Conservation (phyloP, 2,888 invertebrate species). For the Paralinhomoeus sp. region DNA sequence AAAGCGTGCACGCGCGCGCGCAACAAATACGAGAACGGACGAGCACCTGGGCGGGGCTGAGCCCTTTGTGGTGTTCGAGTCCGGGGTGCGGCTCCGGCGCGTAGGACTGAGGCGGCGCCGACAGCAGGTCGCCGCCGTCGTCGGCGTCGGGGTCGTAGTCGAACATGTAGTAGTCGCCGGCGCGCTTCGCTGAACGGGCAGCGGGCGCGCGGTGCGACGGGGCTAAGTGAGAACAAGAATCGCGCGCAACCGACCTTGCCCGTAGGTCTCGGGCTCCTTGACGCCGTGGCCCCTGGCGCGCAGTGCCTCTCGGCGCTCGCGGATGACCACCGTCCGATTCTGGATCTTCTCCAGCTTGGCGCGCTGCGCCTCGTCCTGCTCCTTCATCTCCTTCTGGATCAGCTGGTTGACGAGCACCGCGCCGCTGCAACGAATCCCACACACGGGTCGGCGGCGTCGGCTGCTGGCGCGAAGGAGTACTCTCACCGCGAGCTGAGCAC, state of each 20-base stretch:
- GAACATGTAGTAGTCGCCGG: constrained; percentile 98
- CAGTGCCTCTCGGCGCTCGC: constrained; percentile 10
- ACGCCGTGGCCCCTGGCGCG: constrained; percentile 1
- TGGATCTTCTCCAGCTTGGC: constrained; percentile 72
- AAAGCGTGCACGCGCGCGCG: not conserved
- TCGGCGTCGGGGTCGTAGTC: constrained; percentile 47
- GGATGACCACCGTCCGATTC: constrained; percentile 76
- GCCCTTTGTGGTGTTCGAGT: constrained; percentile 14
- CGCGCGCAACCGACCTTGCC: constrained; percentile 9
- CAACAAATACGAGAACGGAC: no score
- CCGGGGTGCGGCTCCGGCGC: constrained; percentile 8
- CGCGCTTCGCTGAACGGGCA: constrained; percentile 55
- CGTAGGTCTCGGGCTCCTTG: constrained; percentile 16
- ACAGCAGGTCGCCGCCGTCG: constrained; percentile 10
- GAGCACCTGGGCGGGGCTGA: constrained; percentile 19
- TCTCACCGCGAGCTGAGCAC: constrained; percentile 52
- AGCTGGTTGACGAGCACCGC: constrained; percentile 82
- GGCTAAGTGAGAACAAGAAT: not conserved
- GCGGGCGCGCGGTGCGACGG: not conserved
- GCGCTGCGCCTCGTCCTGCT: constrained; percentile 63
- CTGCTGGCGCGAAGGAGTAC: no score
- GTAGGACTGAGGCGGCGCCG: no score
- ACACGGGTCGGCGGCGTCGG: no score
- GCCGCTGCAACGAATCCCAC: constrained; percentile 45
- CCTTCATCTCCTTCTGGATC: constrained; percentile 60